These are phyloP conservation scores for Homalodisca vitripennis DNA, from an alignment of 1,140 invertebrate species.

Conservation along the genomic window DNA sequence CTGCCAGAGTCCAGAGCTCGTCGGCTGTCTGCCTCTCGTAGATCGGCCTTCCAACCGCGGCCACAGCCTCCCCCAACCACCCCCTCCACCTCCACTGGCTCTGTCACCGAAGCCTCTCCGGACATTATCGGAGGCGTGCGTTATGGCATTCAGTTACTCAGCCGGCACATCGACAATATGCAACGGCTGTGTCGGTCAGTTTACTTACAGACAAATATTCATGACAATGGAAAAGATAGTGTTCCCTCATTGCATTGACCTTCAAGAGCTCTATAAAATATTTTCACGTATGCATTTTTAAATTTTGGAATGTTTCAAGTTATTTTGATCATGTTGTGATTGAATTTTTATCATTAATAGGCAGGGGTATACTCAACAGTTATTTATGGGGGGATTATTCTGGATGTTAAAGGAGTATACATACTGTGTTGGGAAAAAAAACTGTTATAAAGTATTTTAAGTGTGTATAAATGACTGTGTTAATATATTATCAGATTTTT, in stretches of 20 bases:
- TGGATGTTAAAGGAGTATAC: too few relatives aligned
- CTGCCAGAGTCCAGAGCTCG: conserved; percentile 14
- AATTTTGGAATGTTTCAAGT: too few relatives aligned
- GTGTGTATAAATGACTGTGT: too few relatives aligned
- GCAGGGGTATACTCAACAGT: too few relatives aligned
- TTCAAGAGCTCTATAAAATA: neutral
- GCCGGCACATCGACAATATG: conserved; percentile 50
- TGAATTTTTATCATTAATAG: too few relatives aligned
- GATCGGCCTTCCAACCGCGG: neutral
- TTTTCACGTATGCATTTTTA: too few relatives aligned
- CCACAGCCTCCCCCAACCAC: conserved; percentile 8
- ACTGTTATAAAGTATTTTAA: too few relatives aligned
- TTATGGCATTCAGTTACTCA: conserved; percentile 47
- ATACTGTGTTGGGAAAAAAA: too few relatives aligned
- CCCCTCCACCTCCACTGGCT: neutral
- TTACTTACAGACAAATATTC: neutral
- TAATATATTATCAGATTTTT: too few relatives aligned
- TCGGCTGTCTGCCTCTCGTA: conserved; percentile 26
- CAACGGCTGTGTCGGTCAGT: conserved; percentile 48
- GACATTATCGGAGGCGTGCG: conserved; percentile 41
- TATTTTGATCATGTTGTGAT: too few relatives aligned
- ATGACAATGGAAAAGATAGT: neutral
- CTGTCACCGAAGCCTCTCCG: neutral
- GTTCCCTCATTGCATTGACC: neutral
- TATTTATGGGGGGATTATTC: too few relatives aligned